Conservation (phyloP, 1,140 invertebrate species). For the Leptinotarsa defecta region DNA sequence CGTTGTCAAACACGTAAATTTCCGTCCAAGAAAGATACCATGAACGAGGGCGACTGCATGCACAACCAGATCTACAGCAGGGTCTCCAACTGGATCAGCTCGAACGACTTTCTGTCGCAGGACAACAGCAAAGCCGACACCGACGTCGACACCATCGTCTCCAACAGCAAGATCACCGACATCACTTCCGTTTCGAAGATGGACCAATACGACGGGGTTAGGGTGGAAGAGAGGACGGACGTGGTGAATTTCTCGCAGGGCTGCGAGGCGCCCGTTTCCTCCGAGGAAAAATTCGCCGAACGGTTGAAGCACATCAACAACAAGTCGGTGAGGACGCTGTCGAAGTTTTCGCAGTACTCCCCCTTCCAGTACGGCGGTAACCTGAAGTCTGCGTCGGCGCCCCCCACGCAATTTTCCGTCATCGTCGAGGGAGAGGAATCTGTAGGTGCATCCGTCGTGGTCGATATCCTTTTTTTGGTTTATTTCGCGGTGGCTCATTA, state of each 20-base stretch:
- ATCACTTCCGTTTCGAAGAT: slow-evolving; percentile 40
- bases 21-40: slow-evolving; percentile 13
- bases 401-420: slow-evolving; percentile 43
- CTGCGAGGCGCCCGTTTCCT: slow-evolving; percentile 20
- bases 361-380: slow-evolving; percentile 28
- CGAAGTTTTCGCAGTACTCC: slow-evolving; percentile 41
- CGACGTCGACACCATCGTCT: slow-evolving; percentile 22
- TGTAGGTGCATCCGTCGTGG: slow-evolving; percentile 38
- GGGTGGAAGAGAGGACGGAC: slow-evolving; percentile 41
- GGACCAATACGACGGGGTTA: slow-evolving; percentile 35
- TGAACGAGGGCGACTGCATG: slow-evolving; percentile 24
- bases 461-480: not conserved
- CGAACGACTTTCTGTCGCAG: slow-evolving; percentile 44
- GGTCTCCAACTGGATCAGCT: slow-evolving; percentile 49
- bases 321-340: slow-evolving; percentile 29
- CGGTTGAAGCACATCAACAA: slow-evolving; percentile 23
- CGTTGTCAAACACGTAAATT: slow-evolving; percentile 13
- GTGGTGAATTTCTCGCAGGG: slow-evolving; percentile 32
- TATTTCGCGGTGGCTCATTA: slow-evolving; percentile 10
- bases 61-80: slow-evolving; percentile 40
- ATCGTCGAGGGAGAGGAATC: slow-evolving; percentile 48
- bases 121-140: slow-evolving; percentile 23
- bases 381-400: slow-evolving; percentile 36
- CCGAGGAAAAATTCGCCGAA: slow-evolving; percentile 34
- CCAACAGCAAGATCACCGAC: slow-evolving; percentile 35